These are phyloP conservation scores for Cyanoderma ruficeps DNA, from an alignment of 2,113 vertebrate species.

Conservation along the genomic window DNA sequence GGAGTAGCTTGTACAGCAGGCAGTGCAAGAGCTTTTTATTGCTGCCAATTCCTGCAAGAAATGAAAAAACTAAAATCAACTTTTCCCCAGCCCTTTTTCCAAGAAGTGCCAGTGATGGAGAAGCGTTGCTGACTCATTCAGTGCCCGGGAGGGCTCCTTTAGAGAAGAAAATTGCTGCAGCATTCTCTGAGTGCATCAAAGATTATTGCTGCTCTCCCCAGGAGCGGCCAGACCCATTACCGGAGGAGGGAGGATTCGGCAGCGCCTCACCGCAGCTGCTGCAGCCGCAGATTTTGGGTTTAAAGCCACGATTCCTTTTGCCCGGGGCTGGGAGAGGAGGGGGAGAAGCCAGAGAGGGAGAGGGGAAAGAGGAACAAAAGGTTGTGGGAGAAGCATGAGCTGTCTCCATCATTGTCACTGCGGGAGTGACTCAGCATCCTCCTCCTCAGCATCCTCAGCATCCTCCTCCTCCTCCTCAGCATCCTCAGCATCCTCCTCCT, in stretches of 20 bases:
- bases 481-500: neutral
- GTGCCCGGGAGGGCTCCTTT: neutral
- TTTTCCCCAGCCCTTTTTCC: constrained; percentile 1
- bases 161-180: constrained; percentile 24
- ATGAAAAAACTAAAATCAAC: neutral
- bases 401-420: neutral
- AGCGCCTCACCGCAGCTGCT: neutral
- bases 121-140: constrained; percentile 35
- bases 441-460: neutral
- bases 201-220: neutral
- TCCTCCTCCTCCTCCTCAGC: neutral
- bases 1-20: neutral
- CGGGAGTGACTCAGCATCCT: constrained; percentile 53
- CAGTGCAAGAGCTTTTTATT: neutral
- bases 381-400: neutral
- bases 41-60: neutral
- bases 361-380: neutral
- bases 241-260: neutral
- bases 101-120: neutral
- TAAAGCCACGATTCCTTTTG: neutral
- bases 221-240: neutral
- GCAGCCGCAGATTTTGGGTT: neutral
- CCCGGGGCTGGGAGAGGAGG: neutral
- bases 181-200: neutral
- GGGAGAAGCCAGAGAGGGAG: fast-evolving